phyloP scores from a whole-genome alignment of 1,140 invertebrate genomes.

The Bombus confusus region DNA sequence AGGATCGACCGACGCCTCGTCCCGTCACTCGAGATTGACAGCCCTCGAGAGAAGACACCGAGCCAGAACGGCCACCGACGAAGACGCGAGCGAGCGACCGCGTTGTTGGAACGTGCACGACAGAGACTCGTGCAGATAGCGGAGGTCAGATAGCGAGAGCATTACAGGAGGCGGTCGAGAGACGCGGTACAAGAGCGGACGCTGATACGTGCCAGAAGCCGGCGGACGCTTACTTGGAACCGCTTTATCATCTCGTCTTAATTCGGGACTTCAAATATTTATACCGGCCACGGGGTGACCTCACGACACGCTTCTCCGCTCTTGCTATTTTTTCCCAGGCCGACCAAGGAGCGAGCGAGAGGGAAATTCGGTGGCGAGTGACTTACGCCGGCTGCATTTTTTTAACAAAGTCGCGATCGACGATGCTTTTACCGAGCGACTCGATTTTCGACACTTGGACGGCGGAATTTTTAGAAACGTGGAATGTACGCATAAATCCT shows the following conservation, averaged over 20 bases:
- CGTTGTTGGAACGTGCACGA: conserved; percentile 15
- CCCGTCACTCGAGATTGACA: conserved; percentile 75
- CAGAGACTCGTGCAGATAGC: background rate
- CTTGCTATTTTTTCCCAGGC: conserved; percentile 71
- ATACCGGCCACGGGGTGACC: conserved; percentile 75
- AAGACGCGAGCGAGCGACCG: conserved; percentile 8
- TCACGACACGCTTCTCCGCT: conserved; percentile 67
- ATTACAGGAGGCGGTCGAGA: conserved; percentile 32
- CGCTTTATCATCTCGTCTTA: conserved; percentile 78
- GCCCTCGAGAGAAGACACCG: conserved; percentile 72
- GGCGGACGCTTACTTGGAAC: conserved; percentile 66
- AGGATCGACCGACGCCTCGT: conserved; percentile 54
- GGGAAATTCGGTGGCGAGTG: conserved; percentile 22
- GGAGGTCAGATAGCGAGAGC: conserved; percentile 59
- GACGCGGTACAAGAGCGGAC: conserved; percentile 51
- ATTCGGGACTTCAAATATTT: conserved; percentile 80
- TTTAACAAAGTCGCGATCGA: conserved; percentile 28
- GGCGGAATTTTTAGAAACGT: background rate
- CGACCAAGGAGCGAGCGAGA: background rate
- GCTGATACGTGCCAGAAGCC: conserved; percentile 75
- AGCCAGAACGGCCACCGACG: conserved; percentile 47
- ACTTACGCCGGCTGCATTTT: conserved; percentile 66
- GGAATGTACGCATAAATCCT: no score
- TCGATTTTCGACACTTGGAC: background rate
- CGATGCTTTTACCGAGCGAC: background rate